phyloP scores from a whole-genome alignment of 2,113 vertebrate species.

The Aythya baeri region DNA sequence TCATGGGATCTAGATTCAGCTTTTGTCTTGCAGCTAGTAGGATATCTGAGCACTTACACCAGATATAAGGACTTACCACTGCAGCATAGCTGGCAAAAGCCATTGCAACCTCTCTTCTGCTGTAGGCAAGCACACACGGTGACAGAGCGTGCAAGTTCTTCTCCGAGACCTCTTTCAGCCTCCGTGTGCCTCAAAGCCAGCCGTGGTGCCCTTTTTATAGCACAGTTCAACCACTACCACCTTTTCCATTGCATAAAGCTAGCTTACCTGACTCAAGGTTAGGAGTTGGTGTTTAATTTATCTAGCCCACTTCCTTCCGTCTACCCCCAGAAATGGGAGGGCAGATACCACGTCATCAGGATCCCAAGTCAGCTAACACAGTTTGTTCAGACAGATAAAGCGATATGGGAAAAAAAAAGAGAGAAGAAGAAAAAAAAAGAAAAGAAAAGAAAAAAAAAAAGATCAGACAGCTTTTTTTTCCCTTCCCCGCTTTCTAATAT shows the following conservation, averaged over 20 bases:
- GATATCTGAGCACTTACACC: neutral
- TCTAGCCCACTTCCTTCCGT: constrained; percentile 55
- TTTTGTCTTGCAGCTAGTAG: neutral
- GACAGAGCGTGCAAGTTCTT: neutral
- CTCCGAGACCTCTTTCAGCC: neutral
- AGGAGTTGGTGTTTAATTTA: constrained; percentile 11
- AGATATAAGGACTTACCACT: constrained; percentile 6
- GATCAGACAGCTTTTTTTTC: neutral
- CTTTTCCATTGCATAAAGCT: constrained; percentile 32
- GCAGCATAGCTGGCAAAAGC: neutral
- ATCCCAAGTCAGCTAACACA: neutral
- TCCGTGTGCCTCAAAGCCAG: neutral
- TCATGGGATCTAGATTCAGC: neutral
- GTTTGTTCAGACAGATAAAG: neutral
- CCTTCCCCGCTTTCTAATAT: neutral
- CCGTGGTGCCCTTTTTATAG: constrained; percentile 41
- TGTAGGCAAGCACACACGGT: neutral
- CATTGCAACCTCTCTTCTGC: neutral
- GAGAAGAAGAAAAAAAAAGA: neutral
- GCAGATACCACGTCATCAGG: neutral
- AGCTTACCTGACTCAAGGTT: neutral
- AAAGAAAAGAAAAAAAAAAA: neutral
- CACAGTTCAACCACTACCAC: neutral
- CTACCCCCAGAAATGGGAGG: neutral
- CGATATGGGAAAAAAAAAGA: neutral